Percentiles rank a stretch among this genome's conserved stretches.
These are phyloP conservation scores for Leptarthrus brevirostris DNA, from an alignment of 2,888 invertebrate species.

Conservation along the genomic window DNA sequence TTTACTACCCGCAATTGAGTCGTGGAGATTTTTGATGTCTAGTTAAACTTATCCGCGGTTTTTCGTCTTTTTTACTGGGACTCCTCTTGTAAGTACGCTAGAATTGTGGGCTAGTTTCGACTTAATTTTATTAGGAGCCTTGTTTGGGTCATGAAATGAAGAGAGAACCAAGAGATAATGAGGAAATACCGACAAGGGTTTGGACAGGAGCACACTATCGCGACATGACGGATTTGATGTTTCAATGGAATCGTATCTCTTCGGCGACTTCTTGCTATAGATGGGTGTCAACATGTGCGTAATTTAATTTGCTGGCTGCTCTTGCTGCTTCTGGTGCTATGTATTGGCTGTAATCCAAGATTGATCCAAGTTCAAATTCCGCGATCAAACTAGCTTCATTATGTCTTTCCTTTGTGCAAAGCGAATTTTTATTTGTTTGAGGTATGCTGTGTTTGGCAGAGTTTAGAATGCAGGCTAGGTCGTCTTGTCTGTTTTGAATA, in stretches of 20 bases:
- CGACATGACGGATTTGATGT: constrained; percentile 51
- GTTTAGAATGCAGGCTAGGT: too few species aligned
- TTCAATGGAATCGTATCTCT: constrained; percentile 46
- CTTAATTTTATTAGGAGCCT: constrained; percentile 48
- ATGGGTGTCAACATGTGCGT: constrained; percentile 50
- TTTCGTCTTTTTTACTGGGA: too few species aligned
- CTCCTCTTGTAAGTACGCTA: background rate
- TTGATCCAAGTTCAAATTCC: constrained; percentile 3
- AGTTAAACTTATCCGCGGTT: constrained; percentile 6
- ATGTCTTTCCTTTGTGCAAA: constrained; percentile 6
- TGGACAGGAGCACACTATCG: constrained; percentile 26
- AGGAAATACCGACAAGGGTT: constrained; percentile 47
- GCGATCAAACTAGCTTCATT: constrained; percentile 3
- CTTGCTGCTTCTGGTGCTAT: too few species aligned
- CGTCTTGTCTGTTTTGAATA: too few species aligned
- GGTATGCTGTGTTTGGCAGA: background rate
- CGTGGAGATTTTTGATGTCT: constrained; percentile 49
- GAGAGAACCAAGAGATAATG: constrained; percentile 47
- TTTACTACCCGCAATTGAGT: constrained; percentile 48
- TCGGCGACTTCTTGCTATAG: constrained; percentile 15
- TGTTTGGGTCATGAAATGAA: constrained; percentile 25
- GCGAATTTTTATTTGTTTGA: background rate
- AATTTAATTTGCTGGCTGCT: constrained; percentile 46
- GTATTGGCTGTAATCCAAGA: background rate
- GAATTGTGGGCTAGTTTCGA: constrained; percentile 38